A percentile compares a stretch with the other conserved stretches of the same genome.
phyloP scores from a whole-genome alignment of 2,113 vertebrate species.

The Brachionichthys hirsutus region DNA sequence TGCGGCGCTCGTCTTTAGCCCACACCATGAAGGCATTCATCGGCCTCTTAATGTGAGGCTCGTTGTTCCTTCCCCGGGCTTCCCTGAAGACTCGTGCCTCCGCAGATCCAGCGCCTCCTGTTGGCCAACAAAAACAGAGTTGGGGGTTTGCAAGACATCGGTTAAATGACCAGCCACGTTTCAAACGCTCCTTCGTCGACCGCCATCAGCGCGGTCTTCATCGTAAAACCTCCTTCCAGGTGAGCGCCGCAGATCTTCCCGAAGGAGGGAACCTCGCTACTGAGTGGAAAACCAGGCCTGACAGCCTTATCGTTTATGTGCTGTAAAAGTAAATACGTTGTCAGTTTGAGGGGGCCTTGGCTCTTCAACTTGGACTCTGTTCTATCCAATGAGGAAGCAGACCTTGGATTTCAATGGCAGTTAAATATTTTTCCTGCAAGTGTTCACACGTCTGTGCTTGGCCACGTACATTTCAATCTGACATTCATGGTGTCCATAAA shows the following conservation, averaged over 20 bases:
- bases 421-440: slow-evolving; percentile 47
- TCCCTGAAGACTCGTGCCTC: slow-evolving; percentile 98
- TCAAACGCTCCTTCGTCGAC: slow-evolving; percentile 41
- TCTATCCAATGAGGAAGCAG: slow-evolving; percentile 30
- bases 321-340: slow-evolving; percentile 41
- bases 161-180: slow-evolving; percentile 65
- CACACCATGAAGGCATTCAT: slow-evolving; percentile 99
- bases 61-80: slow-evolving; percentile 91
- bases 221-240: slow-evolving; percentile 44
- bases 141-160: slow-evolving; percentile 87
- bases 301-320: slow-evolving; percentile 31
- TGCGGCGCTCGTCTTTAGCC: slow-evolving; percentile 98
- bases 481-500: slow-evolving; percentile 42
- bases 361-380: slow-evolving; percentile 5
- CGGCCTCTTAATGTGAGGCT: slow-evolving; percentile 98
- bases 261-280: slow-evolving; percentile 5
- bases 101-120: slow-evolving; percentile 95
- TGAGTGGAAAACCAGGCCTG: slow-evolving; percentile 25
- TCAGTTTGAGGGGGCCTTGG: slow-evolving; percentile 13
- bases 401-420: slow-evolving; percentile 37
- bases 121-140: slow-evolving; percentile 96
- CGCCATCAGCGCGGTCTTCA: slow-evolving; percentile 23
- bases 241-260: slow-evolving; percentile 20
- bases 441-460: slow-evolving; percentile 24
- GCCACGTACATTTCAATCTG: slow-evolving; percentile 38